These are phyloP conservation scores for Tretioscincus oriximinensis DNA, from an alignment of 2,113 vertebrate species.

Conservation along the genomic window DNA sequence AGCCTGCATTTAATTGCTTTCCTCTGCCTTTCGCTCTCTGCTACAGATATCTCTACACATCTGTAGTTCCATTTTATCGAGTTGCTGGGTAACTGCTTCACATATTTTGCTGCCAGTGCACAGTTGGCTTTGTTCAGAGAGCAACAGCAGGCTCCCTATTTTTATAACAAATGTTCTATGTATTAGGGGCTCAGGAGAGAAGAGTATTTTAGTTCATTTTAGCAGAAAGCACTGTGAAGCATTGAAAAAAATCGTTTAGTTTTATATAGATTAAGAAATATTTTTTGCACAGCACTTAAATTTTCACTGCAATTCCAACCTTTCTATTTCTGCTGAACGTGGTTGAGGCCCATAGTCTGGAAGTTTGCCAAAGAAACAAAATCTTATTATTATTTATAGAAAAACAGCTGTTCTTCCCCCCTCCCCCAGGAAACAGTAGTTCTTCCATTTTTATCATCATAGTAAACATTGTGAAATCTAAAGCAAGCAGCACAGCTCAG, in stretches of 20 bases:
- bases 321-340: constrained; percentile 35
- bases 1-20: neutral
- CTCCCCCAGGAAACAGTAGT: constrained; percentile 36
- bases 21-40: neutral
- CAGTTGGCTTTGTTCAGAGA: constrained; percentile 24
- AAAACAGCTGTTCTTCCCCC: constrained; percentile 66
- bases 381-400: constrained; percentile 65
- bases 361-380: constrained; percentile 60
- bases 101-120: neutral
- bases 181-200: constrained; percentile 23
- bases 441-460: constrained; percentile 40
- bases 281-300: constrained; percentile 38
- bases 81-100: neutral
- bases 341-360: constrained; percentile 52
- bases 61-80: neutral
- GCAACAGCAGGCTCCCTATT: constrained; percentile 37
- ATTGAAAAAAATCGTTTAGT: constrained; percentile 41
- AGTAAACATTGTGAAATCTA: constrained; percentile 58
- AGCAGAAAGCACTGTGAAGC: constrained; percentile 23
- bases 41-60: neutral
- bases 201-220: constrained; percentile 39
- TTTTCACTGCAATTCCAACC: constrained; percentile 52
- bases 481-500: constrained; percentile 51
- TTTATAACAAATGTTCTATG: neutral
- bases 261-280: constrained; percentile 43